Evolutionary conservation across 2,797 vertebrate genomes (phyloP).

Genomic region (Luscinia luscinia): DNA sequence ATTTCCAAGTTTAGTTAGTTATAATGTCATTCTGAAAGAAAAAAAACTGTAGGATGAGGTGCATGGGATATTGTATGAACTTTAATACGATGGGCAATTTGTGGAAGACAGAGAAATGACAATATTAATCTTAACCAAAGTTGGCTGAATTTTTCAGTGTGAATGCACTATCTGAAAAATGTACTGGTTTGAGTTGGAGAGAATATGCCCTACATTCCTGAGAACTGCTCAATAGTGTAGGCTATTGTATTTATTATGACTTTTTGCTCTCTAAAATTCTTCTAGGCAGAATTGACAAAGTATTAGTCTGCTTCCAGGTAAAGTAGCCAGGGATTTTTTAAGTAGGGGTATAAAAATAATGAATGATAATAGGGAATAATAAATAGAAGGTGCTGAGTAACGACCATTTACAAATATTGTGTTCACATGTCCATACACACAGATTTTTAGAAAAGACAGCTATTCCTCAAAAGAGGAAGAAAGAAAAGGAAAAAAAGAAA

Average conservation of each 20-base stretch:
- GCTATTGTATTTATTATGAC: neutral
- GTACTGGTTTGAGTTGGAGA: neutral
- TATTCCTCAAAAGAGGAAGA: neutral
- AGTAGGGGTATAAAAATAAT: neutral
- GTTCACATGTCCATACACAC: neutral
- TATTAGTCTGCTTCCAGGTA: neutral
- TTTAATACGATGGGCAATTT: neutral
- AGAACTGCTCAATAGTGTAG: neutral
- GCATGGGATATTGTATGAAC: neutral
- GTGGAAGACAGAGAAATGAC: constrained; percentile 6
- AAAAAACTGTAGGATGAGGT: neutral
- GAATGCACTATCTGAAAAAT: neutral
- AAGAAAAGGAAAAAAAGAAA: neutral
- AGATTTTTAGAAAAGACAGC: neutral
- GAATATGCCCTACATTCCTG: neutral
- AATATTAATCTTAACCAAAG: neutral
- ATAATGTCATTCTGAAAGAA: neutral
- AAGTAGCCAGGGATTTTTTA: neutral
- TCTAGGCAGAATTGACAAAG: neutral
- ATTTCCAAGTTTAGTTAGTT: neutral
- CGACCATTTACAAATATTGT: neutral
- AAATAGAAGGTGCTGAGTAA: neutral
- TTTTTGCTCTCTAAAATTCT: neutral
- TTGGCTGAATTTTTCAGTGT: neutral
- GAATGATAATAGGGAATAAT: neutral